Conservation (phyloP, 2,888 invertebrate species). For the Thereva unica region DNA sequence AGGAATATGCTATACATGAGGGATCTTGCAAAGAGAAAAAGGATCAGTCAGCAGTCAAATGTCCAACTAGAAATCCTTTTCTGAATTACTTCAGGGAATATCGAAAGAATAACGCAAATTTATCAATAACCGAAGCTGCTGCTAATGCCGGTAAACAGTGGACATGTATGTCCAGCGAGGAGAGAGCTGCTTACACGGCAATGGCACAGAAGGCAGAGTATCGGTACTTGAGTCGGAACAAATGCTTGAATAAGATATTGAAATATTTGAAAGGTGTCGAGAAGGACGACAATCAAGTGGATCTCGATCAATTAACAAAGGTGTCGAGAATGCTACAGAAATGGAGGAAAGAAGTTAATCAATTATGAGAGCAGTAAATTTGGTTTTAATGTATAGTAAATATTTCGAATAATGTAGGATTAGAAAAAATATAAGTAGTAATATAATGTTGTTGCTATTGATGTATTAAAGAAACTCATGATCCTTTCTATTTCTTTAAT, state of each 20-base stretch:
- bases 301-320: not conserved
- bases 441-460: no score
- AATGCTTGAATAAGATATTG: conserved; percentile 22
- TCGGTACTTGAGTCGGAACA: conserved; percentile 32
- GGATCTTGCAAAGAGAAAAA: no score
- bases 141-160: conserved; percentile 20
- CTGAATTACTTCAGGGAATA: conserved; percentile 19
- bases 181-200: conserved; percentile 4
- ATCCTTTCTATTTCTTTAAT: no score
- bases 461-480: no score
- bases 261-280: not conserved
- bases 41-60: no score
- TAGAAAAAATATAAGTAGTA: no score
- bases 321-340: conserved; percentile 21
- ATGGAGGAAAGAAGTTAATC: conserved; percentile 31
- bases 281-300: not conserved
- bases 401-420: no score
- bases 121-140: not conserved
- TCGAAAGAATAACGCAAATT: not conserved
- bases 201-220: conserved; percentile 26
- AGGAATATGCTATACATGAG: no score
- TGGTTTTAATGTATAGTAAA: no score
- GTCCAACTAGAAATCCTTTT: conserved; percentile 29
- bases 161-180: conserved; percentile 5
- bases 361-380: not conserved